Base-by-base conservation (phyloP, 2,797 vertebrate species). In the Huso huso region DNA sequence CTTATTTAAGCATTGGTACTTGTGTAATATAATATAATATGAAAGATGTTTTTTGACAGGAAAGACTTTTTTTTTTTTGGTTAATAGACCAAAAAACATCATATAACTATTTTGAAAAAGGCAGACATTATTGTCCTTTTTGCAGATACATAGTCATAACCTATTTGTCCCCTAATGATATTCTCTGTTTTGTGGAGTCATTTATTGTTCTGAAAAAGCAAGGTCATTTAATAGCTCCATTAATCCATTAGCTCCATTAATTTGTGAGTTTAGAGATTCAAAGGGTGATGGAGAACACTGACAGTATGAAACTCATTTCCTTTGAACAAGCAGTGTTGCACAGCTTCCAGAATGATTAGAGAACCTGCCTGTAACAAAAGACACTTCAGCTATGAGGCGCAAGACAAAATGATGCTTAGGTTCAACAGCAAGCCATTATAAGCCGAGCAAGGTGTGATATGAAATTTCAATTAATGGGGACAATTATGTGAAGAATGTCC, bases 231-330 rank as follows among this genome's bases (percentile, higher is more conserved):
- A 73, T 76, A 69, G 75, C 73, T 77, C 72, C 70, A 76, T 78
- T 82, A 62, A 76, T 85, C 18, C 18, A 18, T 18, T 77, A 69
- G 75, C 73, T 77, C 72, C 70, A 76, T 78, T 82, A 62, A 76
- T 85, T 84, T 87, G 72, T 85, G 77, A 82, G 70, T 70, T 68
- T 74, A 57, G 77, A 83, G 76, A 84, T 84, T 82, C 82, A 75
- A 82, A 72, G 72, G 74, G 61, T 84, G 77, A 87, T 75, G 73
- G 81, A 87, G 75, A 74, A 78, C 69, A 78, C 18, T 64, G 67
- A 76, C 77, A 77, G 69, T 80, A 75, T 57, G 69, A 69, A 76
- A 82, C 67, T 67, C 65, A 80, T 75, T 83, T 81, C 81, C 66
- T 83, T 79, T 77, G 81, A 65, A 51, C n/a, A 13, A 59, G 51